Evolutionary conservation across 2,113 vertebrate genomes (phyloP), one percentile per base, ranked within the genome.

Genomic region (Eleginops maclovinus): DNA sequence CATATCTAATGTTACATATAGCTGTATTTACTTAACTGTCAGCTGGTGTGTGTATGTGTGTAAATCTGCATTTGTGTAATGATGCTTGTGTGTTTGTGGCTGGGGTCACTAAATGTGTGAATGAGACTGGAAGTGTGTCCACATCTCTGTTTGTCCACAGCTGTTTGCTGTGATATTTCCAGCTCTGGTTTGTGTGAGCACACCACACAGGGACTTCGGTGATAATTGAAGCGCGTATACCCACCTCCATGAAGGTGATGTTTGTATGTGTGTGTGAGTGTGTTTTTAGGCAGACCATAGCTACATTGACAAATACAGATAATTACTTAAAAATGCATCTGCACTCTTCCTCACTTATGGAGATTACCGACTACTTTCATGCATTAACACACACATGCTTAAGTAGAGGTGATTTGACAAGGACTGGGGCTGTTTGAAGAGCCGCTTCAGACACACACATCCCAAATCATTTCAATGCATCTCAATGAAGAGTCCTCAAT

Each of bases 381-480:
- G 63, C 58, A 72, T 74, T 78, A 55, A 78, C 68, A 31, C 40
- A 59, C 40, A 63, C 24, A 60, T 5, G 60, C 36, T 65, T 4
- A 62, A 67, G 65, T 12, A 71, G 58, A 64, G 65, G 56, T 83
- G 80, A 83, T 81, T 83, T 70, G 50, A 62, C 50, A 36, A 60
- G 60, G 55, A 54, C 31, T 59, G 65, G 75, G 71, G 36, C 59
- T 86, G 61, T 92, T 88, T 91, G 86, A 87, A 91, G 79, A 81
- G 85, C 72, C 73, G 69, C 82, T 90, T 92, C 81, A 88, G 78
- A 88, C 70, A 79, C 69, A 55, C 49, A 21, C 67, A 69, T 84
- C 36, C 74, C 72, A 81, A 89, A 87, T 85, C 51, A 90, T 91
- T 89, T 92, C 75, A 90, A 69, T 85, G 86, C 85, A 91, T 93